Conservation (phyloP, 2,113 vertebrate genomes). For the Sylvia atricapilla region DNA sequence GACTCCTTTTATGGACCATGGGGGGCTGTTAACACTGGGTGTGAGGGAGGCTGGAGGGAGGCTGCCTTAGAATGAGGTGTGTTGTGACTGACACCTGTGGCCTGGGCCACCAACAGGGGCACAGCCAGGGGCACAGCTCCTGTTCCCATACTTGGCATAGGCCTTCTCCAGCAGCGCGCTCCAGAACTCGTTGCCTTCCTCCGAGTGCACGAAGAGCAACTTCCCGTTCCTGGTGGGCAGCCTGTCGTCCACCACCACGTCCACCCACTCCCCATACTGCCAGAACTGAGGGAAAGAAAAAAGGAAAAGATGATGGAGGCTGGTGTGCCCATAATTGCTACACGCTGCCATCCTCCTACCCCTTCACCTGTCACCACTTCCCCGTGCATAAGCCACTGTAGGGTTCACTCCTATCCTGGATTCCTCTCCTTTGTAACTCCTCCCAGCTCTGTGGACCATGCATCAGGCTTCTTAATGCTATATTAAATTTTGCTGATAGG, state of each 20-base stretch:
- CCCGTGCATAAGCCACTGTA: neutral
- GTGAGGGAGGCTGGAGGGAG: neutral
- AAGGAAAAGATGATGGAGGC: neutral
- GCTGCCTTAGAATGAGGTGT: neutral
- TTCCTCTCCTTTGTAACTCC: neutral
- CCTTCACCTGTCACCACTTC: neutral
- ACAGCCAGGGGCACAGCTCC: neutral
- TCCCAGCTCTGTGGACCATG: neutral
- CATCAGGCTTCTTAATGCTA: neutral
- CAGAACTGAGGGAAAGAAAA: constrained; percentile 71
- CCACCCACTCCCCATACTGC: constrained; percentile 79
- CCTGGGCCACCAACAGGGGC: neutral
- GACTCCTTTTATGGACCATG: neutral
- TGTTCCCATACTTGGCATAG: constrained; percentile 73
- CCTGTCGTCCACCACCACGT: constrained; percentile 78
- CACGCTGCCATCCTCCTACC: neutral
- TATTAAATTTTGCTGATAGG: neutral
- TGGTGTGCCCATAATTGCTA: neutral
- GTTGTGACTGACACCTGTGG: neutral
- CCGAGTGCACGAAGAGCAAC: constrained; percentile 76
- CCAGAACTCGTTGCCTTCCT: constrained; percentile 77
- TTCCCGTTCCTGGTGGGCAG: constrained; percentile 74
- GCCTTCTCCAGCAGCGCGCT: constrained; percentile 80
- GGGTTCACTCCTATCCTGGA: neutral
- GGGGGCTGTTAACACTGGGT: neutral